Base-by-base conservation (phyloP, 1,140 invertebrate species). In the Panulirus ornatus region DNA sequence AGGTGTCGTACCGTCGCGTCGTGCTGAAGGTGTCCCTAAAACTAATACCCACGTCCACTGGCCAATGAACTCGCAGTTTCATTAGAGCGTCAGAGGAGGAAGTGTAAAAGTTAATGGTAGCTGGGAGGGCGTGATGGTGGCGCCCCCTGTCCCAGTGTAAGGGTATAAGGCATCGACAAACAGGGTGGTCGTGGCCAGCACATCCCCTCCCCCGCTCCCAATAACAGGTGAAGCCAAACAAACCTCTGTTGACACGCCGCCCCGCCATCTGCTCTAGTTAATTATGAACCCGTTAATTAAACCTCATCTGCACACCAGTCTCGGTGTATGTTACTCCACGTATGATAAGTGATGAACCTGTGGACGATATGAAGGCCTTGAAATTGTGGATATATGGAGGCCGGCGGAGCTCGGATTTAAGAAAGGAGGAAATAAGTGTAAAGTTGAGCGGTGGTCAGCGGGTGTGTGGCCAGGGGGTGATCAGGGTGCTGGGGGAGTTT, bases 181-280 rank as follows among this genome's bases (percentile, higher is more conserved):
- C n/a, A n/a, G n/a, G n/a, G n/a, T n/a, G n/a, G n/a, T n/a, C n/a
- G n/a, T n/a, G n/a, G 16, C 75, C 11, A 40, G 16, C 75, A 78
- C 75, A 71, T n/a, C 73, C 22, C 73, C 14, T 30, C 36, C 36
- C 73, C 42, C 27, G 42, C 76, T n/a, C n/a, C n/a, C 76, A 79
- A 79, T 79, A 79, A 79, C 76, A 79, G 76, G 76, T 79, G 76
- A 30, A 54, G n/a, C 42, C n/a, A 34, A 79, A 79, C 76, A 79
- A 11, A 5, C 38, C 44, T 3, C 47, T 79, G 76, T 79, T 79
- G 76, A 79, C 76, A 22, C 76, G 8, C 30, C 22, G 34, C 34
- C 40, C 27, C 36, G 40, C 76, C 76, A 79, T 51, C 76, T 79
- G 76, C 16, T 44, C 42, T 9, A 54, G 36, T 75, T 75, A 75